Percentiles rank a stretch among this genome's conserved stretches.
Conservation (phyloP, 2,888 invertebrate genomes). For the Eremobia ochroleuca region DNA sequence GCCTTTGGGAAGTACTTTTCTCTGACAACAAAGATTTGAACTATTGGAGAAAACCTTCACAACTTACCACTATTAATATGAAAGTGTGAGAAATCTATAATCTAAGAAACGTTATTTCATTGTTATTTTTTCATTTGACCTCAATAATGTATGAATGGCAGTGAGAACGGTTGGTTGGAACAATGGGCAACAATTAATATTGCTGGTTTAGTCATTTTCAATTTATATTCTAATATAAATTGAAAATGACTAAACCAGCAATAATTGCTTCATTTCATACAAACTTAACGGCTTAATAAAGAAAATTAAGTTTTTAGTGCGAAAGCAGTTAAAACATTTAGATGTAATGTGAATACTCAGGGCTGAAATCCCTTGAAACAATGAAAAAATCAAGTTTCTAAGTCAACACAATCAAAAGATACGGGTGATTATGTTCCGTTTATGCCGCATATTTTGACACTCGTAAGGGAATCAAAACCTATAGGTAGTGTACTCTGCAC, state of each 20-base stretch:
- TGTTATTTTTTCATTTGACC: constrained; percentile 63
- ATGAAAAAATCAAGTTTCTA: too few species aligned
- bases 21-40: constrained; percentile 5
- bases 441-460: too few species aligned
- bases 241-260: too few species aligned
- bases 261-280: constrained; percentile 28
- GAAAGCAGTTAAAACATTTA: constrained; percentile 1
- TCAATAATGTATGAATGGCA: constrained; percentile 57
- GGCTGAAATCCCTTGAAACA: too few species aligned
- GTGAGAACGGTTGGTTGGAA: constrained; percentile 55
- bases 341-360: too few species aligned
- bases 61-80: constrained; percentile 55
- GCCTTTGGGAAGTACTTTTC: neutral
- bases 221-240: too few species aligned
- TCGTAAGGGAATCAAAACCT: too few species aligned
- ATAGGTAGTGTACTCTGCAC: too few species aligned
- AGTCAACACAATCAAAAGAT: too few species aligned
- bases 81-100: constrained; percentile 72
- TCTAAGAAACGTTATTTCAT: constrained; percentile 59
- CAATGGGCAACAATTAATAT: constrained; percentile 62
- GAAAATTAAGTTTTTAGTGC: neutral
- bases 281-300: constrained; percentile 3
- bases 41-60: constrained; percentile 36
- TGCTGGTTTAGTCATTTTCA: constrained; percentile 36
- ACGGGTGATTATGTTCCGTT: too few species aligned